Conservation (phyloP, 2,888 invertebrate genomes). For the Ormyrus labotus region DNA sequence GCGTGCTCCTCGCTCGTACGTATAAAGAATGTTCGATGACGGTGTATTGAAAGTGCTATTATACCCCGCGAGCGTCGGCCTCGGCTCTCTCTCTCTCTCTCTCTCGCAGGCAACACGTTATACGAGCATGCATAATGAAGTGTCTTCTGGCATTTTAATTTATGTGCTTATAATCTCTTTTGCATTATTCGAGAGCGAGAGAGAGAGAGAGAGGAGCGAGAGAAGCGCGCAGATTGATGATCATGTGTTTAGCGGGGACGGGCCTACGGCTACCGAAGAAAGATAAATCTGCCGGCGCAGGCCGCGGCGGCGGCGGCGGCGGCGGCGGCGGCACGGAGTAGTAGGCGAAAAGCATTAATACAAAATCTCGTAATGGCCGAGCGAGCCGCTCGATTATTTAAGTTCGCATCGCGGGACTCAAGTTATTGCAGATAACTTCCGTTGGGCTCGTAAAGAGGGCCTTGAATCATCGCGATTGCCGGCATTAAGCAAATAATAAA, state of each 20-base stretch:
- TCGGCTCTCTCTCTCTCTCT: neutral
- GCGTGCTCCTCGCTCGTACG: neutral
- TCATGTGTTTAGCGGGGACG: conserved; percentile 70
- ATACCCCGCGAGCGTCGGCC: conserved; percentile 19
- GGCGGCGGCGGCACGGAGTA: neutral
- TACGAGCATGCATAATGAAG: conserved; percentile 56
- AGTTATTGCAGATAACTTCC: conserved; percentile 47
- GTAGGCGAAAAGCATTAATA: conserved; percentile 42
- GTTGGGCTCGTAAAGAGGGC: neutral
- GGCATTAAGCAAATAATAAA: conserved; percentile 44
- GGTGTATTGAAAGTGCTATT: conserved; percentile 55
- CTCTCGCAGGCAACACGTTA: conserved; percentile 9
- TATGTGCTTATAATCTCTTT: conserved; percentile 58
- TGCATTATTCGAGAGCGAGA: conserved; percentile 62
- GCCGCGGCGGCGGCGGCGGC: neutral
- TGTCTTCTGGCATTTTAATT: conserved; percentile 56
- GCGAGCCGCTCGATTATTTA: conserved; percentile 38
- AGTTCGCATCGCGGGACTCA: conserved; percentile 27
- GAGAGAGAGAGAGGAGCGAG: neutral
- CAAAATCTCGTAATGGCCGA: conserved; percentile 46
- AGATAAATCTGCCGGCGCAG: conserved; percentile 67
- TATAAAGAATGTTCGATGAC: conserved; percentile 52
- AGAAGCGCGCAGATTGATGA: conserved; percentile 66
- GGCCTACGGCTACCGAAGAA: conserved; percentile 73
- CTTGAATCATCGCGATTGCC: conserved; percentile 14